Conservation (phyloP, 2,113 vertebrate genomes). For the Cyprinodon variegatus region DNA sequence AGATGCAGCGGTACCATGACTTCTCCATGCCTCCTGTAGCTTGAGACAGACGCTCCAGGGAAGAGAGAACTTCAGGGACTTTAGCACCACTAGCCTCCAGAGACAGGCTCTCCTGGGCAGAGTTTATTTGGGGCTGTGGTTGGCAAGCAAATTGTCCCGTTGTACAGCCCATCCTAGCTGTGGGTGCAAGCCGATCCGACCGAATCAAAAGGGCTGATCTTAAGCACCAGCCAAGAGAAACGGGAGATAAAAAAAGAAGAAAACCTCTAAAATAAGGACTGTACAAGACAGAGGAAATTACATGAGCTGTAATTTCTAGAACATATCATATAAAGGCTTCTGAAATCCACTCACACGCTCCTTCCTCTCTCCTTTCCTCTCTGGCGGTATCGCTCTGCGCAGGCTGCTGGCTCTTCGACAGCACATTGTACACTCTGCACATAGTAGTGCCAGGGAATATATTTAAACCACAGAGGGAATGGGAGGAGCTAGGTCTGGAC, state of each 20-base stretch:
- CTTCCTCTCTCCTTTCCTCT: slow-evolving; percentile 56
- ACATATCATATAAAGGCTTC: slow-evolving; percentile 41
- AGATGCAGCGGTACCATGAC: slow-evolving; percentile 92
- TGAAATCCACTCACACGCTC: slow-evolving; percentile 72
- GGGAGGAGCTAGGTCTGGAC: slow-evolving; percentile 39
- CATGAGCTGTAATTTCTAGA: slow-evolving; percentile 28
- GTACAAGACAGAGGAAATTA: slow-evolving; percentile 33
- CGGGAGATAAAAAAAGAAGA: slow-evolving; percentile 28
- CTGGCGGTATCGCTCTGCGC: slow-evolving; percentile 51
- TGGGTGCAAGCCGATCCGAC: slow-evolving; percentile 21
- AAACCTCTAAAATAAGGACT: slow-evolving; percentile 24
- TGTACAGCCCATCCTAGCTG: slow-evolving; percentile 85
- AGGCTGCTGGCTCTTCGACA: slow-evolving; percentile 66
- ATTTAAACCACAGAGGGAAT: slow-evolving; percentile 54
- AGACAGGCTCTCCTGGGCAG: slow-evolving; percentile 69
- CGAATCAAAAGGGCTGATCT: slow-evolving; percentile 29
- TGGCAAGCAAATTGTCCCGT: slow-evolving; percentile 86
- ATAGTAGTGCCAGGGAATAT: slow-evolving; percentile 48
- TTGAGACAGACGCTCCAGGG: slow-evolving; percentile 86
- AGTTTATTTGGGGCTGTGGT: slow-evolving; percentile 65
- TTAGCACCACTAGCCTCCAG: slow-evolving; percentile 70
- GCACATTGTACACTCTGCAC: slow-evolving; percentile 76
- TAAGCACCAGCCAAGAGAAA: slow-evolving; percentile 47
- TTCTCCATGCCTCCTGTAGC: slow-evolving; percentile 89
- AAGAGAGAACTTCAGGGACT: slow-evolving; percentile 82